A percentile compares a stretch with the other conserved stretches of the same genome.
Conservation (phyloP, 2,888 invertebrate genomes). For the Leucozona laternaria region DNA sequence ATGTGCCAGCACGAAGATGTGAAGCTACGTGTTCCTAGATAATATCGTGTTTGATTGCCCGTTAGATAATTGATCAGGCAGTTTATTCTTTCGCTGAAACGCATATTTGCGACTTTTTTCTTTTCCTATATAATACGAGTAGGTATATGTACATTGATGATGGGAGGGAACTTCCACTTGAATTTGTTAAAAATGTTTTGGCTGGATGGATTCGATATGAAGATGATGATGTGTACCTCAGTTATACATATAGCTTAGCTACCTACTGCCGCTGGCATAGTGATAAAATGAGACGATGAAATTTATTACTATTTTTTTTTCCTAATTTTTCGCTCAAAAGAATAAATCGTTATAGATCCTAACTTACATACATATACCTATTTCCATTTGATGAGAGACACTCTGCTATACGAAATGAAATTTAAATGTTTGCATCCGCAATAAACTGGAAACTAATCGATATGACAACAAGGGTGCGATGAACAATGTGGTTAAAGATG, state of each 20-base stretch:
- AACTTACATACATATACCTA: background rate
- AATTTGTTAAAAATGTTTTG: slow-evolving; percentile 53
- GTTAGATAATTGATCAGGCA: slow-evolving; percentile 76
- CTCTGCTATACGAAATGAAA: slow-evolving; percentile 39
- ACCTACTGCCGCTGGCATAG: slow-evolving; percentile 34
- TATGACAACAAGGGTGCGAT: slow-evolving; percentile 57
- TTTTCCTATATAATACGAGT: slow-evolving; percentile 8
- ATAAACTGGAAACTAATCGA: slow-evolving; percentile 60
- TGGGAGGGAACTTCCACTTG: slow-evolving; percentile 62
- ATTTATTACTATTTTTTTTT: slow-evolving; percentile 69
- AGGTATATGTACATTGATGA: background rate
- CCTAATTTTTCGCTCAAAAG: slow-evolving; percentile 66
- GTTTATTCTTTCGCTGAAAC: slow-evolving; percentile 63
- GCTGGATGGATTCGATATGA: slow-evolving; percentile 46
- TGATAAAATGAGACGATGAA: slow-evolving; percentile 62
- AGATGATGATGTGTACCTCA: too few relatives aligned
- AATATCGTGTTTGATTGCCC: slow-evolving; percentile 75
- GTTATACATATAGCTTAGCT: background rate
- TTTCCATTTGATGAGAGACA: slow-evolving; percentile 8
- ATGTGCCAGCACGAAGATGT: slow-evolving; percentile 30
- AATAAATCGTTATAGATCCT: slow-evolving; percentile 37
- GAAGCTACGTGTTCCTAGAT: slow-evolving; percentile 59
- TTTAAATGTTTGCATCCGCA: slow-evolving; percentile 68
- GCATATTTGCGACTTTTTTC: slow-evolving; percentile 54
- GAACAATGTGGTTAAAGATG: background rate